A percentile compares a stretch with the other conserved stretches of the same genome.
Conservation (phyloP, 2,888 invertebrate genomes). For the Acanthosepion pharaonis region DNA sequence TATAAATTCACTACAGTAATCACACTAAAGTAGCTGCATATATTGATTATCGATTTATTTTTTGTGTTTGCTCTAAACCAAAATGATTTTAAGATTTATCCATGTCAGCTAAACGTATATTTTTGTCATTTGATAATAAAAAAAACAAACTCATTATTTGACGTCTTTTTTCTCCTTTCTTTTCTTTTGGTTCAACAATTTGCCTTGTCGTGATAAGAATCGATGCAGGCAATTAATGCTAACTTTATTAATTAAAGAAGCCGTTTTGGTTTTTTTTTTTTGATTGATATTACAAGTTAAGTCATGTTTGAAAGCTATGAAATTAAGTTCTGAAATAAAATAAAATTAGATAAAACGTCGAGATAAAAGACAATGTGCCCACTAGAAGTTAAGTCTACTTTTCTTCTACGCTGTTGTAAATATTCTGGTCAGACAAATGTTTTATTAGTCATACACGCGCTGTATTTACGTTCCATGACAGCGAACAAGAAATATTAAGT, state of each 20-base stretch:
- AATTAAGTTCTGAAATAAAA: not conserved
- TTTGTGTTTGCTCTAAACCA: not conserved
- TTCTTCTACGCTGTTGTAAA: not conserved
- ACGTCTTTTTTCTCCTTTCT: not conserved
- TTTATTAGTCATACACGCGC: not conserved
- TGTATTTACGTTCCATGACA: not conserved
- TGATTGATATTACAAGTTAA: not conserved
- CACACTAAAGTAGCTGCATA: too few species aligned
- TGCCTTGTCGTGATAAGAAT: not conserved
- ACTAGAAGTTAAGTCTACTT: not conserved
- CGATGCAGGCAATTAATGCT: not conserved
- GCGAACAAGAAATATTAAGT: not conserved
- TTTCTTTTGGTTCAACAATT: not conserved
- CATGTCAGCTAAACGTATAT: not conserved
- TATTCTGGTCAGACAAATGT: not conserved
- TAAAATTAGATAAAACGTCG: not conserved
- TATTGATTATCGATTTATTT: too few species aligned
- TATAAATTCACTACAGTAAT: too few species aligned
- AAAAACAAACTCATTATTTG: not conserved
- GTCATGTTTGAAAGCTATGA: not conserved
- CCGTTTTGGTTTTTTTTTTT: not conserved
- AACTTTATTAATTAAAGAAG: slow-evolving; percentile 33
- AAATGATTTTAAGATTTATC: not conserved
- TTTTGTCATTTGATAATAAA: not conserved
- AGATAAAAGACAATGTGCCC: not conserved